phyloP scores from a whole-genome alignment of 2,797 vertebrate species.

The Ataeniobius toweri region DNA sequence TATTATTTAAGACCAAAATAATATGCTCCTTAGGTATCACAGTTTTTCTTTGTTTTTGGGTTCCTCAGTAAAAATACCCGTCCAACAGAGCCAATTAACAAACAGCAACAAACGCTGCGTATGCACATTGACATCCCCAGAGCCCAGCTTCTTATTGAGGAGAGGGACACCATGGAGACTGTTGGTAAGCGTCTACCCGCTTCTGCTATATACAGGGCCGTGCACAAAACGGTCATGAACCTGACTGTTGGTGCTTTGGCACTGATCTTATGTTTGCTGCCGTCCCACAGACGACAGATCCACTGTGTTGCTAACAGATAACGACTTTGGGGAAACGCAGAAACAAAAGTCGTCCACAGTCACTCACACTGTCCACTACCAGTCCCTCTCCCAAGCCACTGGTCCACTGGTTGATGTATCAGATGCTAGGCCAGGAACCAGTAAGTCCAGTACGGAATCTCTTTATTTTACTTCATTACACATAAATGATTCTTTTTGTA shows the following conservation, averaged over 20 bases:
- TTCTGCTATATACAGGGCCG: background rate
- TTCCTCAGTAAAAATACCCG: slow-evolving; percentile 93
- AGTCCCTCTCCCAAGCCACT: slow-evolving; percentile 95
- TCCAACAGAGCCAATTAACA: slow-evolving; percentile 94
- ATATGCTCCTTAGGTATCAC: background rate
- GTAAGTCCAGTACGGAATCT: slow-evolving; percentile 86
- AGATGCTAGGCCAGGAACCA: slow-evolving; percentile 96
- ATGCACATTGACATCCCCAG: slow-evolving; percentile 99
- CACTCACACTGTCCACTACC: slow-evolving; percentile 97
- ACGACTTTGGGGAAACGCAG: slow-evolving; percentile 95
- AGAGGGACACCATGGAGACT: slow-evolving; percentile 97
- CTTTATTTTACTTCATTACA: slow-evolving; percentile 39
- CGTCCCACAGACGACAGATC: slow-evolving; percentile 89
- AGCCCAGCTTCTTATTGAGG: slow-evolving; percentile 96
- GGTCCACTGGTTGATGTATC: slow-evolving; percentile 96
- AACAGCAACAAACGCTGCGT: slow-evolving; percentile 94
- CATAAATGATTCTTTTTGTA: background rate
- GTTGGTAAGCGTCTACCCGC: slow-evolving; percentile 82
- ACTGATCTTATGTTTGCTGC: slow-evolving; percentile 15
- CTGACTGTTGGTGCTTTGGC: too few species aligned
- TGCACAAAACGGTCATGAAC: background rate
- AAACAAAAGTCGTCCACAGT: slow-evolving; percentile 98
- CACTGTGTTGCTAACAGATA: slow-evolving; percentile 94
- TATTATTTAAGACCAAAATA: background rate
- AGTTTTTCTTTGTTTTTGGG: slow-evolving; percentile 28